A percentile compares a stretch with the other conserved stretches of the same genome.
phyloP scores from a whole-genome alignment of 2,888 invertebrate species.

The Scaptomyza caliginosa region DNA sequence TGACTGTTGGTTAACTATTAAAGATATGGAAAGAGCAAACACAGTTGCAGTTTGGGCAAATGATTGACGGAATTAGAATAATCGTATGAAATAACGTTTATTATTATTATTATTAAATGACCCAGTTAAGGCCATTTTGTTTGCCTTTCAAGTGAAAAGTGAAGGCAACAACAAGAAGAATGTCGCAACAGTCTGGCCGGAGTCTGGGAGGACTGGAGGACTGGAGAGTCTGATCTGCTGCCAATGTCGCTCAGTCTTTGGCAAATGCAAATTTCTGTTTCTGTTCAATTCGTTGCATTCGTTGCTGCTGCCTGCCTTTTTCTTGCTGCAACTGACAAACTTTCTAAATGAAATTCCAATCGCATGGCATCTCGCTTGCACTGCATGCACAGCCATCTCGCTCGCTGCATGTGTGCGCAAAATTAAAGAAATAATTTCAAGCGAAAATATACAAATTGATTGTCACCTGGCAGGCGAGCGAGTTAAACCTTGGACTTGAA shows the following conservation, averaged over 20 bases:
- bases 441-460: constrained; percentile 81
- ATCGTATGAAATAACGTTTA: constrained; percentile 56
- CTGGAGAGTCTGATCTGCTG: constrained; percentile 21
- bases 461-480: constrained; percentile 76
- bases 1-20: constrained; percentile 6
- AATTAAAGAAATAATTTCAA: constrained; percentile 82
- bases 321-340: constrained; percentile 62
- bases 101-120: constrained; percentile 74
- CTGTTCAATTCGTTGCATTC: constrained; percentile 19
- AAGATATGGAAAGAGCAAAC: constrained; percentile 5
- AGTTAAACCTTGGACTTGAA: constrained; percentile 29
- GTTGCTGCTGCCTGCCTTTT: constrained; percentile 3
- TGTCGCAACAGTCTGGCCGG: constrained; percentile 59
- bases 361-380: constrained; percentile 30
- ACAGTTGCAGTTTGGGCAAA: constrained; percentile 67
- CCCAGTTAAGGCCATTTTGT: constrained; percentile 65
- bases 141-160: constrained; percentile 64
- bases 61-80: constrained; percentile 82
- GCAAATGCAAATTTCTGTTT: constrained; percentile 72
- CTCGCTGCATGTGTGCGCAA: constrained; percentile 62
- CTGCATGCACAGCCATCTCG: constrained; percentile 6
- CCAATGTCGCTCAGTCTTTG: constrained; percentile 66
- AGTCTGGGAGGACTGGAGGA: constrained; percentile 23
- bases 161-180: constrained; percentile 71
- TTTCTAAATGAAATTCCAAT: constrained; percentile 77